Base-by-base conservation (phyloP, 2,888 invertebrate species). In the Nebria brevicollis region DNA sequence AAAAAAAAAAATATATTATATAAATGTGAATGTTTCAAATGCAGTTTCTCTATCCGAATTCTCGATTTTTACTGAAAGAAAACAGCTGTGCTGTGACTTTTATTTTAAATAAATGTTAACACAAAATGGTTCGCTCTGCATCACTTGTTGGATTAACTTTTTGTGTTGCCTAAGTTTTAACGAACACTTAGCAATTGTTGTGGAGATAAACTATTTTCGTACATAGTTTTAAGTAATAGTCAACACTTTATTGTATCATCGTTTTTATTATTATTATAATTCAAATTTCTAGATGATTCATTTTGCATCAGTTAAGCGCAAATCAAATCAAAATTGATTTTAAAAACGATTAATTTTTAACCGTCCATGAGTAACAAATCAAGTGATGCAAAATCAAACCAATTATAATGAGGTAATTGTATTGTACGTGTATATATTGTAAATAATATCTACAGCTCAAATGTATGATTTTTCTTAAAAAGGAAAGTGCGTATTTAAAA, bases 21-120 rank as follows among this genome's bases (percentile, higher is more conserved):
- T 80, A 80, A 80, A 80, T 80, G 80, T 80, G 81, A 74, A 81
- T 81, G 81, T 76, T 81, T 81, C 43, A 75, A 54, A 81, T 77
- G 73, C 81, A 77, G 77, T 81, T 81, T 81, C 81, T 81, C 81
- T 72, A 81, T 81, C 81, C 81, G 81, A 81, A 81, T 81, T 81
- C 81, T 77, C 81, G 43, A 81, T 80, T 80, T 80, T 75, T 80
- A 80, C 80, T 75, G 15, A 73, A 81, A 72, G 77, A 75, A 77
- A 72, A 77, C 81, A 81, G 81, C 81, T 81, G 81, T 73, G 81
- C 81, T 81, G 81, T 81, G 76, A 81, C 70, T 76, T 72, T 64
- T 20, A 25, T 76, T 81, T 77, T 73, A 68, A 54, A 54, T 80
- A 75, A 72, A 80, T 80, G 80, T 80, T 80, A 65, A 75, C 15